phyloP scores from a whole-genome alignment of 2,888 invertebrate species.

The Myopa testacea region DNA sequence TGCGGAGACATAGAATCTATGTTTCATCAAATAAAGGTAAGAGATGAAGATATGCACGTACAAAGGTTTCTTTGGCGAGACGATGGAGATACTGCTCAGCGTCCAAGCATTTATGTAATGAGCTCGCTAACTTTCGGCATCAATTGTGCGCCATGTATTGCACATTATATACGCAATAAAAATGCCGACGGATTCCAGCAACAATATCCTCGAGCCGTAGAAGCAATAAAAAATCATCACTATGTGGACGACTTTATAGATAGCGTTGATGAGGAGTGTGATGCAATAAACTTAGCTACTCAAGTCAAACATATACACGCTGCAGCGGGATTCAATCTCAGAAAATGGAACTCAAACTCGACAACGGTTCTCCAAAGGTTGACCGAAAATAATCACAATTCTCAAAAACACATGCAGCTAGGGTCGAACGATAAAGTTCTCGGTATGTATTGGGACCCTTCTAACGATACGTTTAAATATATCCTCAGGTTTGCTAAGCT shows the following conservation, averaged over 20 bases:
- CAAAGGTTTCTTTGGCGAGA: slow-evolving; percentile 50
- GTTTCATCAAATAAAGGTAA: slow-evolving; percentile 44
- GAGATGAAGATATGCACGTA: slow-evolving; percentile 40
- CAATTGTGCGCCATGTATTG: slow-evolving; percentile 45
- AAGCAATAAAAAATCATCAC: slow-evolving; percentile 51
- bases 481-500: slow-evolving; percentile 43
- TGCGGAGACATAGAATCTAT: slow-evolving; percentile 48
- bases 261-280: slow-evolving; percentile 27
- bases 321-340: slow-evolving; percentile 16
- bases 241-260: slow-evolving; percentile 55
- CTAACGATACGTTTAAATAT: slow-evolving; percentile 43
- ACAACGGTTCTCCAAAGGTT: slow-evolving; percentile 6
- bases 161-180: slow-evolving; percentile 39
- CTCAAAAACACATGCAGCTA: slow-evolving; percentile 31
- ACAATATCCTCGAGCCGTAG: slow-evolving; percentile 48
- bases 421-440: slow-evolving; percentile 39
- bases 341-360: slow-evolving; percentile 40
- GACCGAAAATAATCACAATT: background rate
- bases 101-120: slow-evolving; percentile 49
- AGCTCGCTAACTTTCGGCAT: slow-evolving; percentile 44
- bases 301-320: slow-evolving; percentile 37
- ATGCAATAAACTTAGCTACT: slow-evolving; percentile 26
- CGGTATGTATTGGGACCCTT: slow-evolving; percentile 45
- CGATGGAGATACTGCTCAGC: slow-evolving; percentile 19
- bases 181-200: slow-evolving; percentile 29